Base-by-base conservation (phyloP, 2,797 vertebrate genomes). In the Apogon hyalosoma region DNA sequence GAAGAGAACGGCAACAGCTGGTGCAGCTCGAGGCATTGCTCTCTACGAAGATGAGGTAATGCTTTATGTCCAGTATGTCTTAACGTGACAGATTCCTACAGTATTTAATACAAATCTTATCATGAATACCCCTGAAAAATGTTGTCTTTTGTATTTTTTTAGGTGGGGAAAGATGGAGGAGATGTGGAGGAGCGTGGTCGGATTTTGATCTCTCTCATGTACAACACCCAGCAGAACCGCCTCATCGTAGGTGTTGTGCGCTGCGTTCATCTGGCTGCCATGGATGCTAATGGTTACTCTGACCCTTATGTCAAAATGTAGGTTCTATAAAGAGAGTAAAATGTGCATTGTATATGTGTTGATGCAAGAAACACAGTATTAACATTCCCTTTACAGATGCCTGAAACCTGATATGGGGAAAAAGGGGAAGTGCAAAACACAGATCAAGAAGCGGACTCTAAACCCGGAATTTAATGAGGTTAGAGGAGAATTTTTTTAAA, bases 401-500 rank as follows among this genome's bases (percentile, higher is more conserved):
- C 94, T 99, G 88, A 99, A 97, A 88, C 98, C 98, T 4, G 98
- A 99, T 89, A 97, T 98, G 95, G 97, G 98, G 13, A 99, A 99
- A 87, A 99, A 99, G 82, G 96, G 94, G 39, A 99, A 98, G 86
- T 94, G 95, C 88, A 99, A 99, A 94, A 99, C 98, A 0, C 96
- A 98, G 87, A 99, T 97, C 75, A 99, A 99, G 89, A 99, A 98
- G 94, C 98, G 98, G 92, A 99, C 97, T 0, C 88, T 99, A 80
- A 99, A 99, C 71, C 98, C 98, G 0, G 98, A 99, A 81, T 99
- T 96, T 90, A 99, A 99, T 9, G 98, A 99, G 96, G 98, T 99
- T 77, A 47, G 86, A 85, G 15, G 18, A 31, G 40, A 1, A 51
- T 4, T 24, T 64, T 64, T 10, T 33, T 9, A 56, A 57, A 58